These are phyloP conservation scores for Acrobasis repandana DNA, from an alignment of 2,888 invertebrate species.

Conservation along the genomic window DNA sequence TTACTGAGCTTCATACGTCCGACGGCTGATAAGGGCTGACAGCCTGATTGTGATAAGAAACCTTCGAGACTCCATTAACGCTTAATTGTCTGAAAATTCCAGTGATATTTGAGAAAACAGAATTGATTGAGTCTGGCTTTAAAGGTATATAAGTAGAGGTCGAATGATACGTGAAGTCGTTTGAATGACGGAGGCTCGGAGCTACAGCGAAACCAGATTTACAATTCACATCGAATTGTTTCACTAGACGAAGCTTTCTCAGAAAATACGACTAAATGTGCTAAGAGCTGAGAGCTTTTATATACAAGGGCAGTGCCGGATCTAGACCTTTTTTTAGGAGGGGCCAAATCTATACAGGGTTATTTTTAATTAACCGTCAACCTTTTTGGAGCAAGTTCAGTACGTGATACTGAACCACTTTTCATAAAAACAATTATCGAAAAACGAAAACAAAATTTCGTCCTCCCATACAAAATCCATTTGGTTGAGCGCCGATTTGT, in stretches of 20 bases:
- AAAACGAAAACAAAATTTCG: too few species aligned
- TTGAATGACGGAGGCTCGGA: background rate
- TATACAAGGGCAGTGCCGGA: too few species aligned
- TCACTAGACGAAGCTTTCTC: background rate
- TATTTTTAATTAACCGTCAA: too few species aligned
- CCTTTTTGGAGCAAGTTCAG: too few species aligned
- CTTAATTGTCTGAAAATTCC: constrained; percentile 21
- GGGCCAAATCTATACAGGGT: too few species aligned
- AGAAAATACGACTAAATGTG: too few species aligned
- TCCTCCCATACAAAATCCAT: too few species aligned
- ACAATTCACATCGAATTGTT: background rate
- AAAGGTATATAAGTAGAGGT: background rate
- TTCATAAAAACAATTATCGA: too few species aligned
- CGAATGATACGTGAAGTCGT: background rate
- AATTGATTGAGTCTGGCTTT: background rate
- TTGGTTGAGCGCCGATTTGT: too few species aligned
- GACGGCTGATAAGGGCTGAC: constrained; percentile 11
- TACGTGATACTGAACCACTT: too few species aligned
- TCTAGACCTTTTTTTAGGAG: too few species aligned
- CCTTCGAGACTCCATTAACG: constrained; percentile 15
- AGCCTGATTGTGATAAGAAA: constrained; percentile 2
- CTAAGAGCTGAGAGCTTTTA: too few species aligned
- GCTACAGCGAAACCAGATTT: background rate
- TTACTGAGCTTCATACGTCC: constrained; percentile 10
- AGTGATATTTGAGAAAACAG: constrained; percentile 6